Evolutionary conservation across 2,797 vertebrate genomes (phyloP).

Genomic region (Netta rufina): DNA sequence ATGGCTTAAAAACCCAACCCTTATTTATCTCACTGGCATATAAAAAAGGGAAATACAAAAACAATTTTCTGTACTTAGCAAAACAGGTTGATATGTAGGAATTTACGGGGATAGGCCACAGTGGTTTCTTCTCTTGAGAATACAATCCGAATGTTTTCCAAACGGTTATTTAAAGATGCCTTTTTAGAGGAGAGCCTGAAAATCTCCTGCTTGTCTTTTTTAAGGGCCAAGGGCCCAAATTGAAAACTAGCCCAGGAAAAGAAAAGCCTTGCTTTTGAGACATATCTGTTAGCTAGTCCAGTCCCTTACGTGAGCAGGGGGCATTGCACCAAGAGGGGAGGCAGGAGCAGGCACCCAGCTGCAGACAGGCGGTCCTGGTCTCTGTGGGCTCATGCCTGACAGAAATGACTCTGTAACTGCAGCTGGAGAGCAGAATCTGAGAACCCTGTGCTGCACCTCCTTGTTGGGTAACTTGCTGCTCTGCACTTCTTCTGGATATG

Average conservation of each 20-base stretch:
- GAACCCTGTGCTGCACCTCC: neutral
- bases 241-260: neutral
- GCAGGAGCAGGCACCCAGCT: neutral
- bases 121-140: neutral
- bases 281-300: neutral
- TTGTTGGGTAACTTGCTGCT: neutral
- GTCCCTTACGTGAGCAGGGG: fast-evolving
- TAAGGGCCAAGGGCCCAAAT: neutral
- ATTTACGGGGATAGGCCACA: neutral
- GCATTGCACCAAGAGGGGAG: neutral
- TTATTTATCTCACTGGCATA: constrained; percentile 67
- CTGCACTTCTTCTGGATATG: neutral
- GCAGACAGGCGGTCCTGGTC: neutral
- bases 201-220: neutral
- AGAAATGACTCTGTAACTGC: neutral
- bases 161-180: neutral
- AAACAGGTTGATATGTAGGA: constrained; percentile 14
- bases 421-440: neutral
- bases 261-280: neutral
- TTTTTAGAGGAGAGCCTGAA: neutral
- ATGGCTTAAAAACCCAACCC: constrained; percentile 26
- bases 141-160: neutral
- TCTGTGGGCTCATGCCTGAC: neutral
- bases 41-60: neutral
- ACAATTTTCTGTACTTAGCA: constrained; percentile 11